These are phyloP conservation scores for Atrichornis clamosus DNA, from an alignment of 2,113 vertebrate species.

Conservation along the genomic window DNA sequence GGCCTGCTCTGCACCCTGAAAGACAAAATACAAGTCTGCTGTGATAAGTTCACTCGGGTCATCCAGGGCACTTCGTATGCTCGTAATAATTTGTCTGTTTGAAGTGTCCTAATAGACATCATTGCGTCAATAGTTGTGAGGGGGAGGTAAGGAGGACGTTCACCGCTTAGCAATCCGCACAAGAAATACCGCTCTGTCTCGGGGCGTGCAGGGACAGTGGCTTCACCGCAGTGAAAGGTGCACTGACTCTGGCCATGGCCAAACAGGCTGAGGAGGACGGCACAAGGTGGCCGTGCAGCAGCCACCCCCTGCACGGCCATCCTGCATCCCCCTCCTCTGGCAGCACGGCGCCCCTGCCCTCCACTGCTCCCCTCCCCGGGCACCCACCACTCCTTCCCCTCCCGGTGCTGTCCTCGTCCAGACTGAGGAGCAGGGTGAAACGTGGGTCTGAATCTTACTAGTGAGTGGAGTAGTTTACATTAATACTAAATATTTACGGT, in stretches of 20 bases:
- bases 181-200: neutral
- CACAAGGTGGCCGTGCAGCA: neutral
- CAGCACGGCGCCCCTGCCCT: neutral
- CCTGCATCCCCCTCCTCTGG: neutral
- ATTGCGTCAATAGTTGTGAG: neutral
- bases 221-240: neutral
- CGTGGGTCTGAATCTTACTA: neutral
- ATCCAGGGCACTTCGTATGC: neutral
- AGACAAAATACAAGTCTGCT: neutral
- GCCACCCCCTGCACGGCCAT: accelerated
- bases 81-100: neutral
- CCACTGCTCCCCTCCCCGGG: accelerated
- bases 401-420: neutral
- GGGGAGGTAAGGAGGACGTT: neutral
- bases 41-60: neutral
- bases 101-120: neutral
- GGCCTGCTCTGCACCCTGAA: neutral
- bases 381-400: neutral
- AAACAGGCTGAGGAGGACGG: accelerated
- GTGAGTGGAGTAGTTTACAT: neutral
- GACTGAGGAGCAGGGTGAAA: neutral
- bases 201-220: neutral
- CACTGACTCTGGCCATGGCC: neutral
- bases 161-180: neutral
- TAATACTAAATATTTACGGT: constrained; percentile 19